These are phyloP conservation scores for Odontothrips loti DNA, from an alignment of 2,888 invertebrate genomes.

Conservation along the genomic window DNA sequence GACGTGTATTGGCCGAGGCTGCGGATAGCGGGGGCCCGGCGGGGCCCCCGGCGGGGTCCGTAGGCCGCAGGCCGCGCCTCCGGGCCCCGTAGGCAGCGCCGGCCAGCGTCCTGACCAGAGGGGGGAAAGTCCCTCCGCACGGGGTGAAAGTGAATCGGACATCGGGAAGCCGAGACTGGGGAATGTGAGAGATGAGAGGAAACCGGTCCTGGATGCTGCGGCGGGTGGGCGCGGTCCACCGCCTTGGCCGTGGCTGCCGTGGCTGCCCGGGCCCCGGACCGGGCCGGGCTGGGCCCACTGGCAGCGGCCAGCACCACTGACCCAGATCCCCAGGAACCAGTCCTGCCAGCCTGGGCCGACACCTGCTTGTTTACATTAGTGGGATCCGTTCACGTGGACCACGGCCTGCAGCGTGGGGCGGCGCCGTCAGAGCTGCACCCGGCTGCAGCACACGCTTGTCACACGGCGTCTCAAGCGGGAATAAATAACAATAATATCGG, in stretches of 20 bases:
- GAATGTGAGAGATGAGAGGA: conserved; percentile 24
- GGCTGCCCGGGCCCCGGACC: no score
- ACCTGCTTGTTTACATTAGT: background rate
- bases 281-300: background rate
- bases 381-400: background rate
- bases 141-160: conserved; percentile 25
- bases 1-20: background rate
- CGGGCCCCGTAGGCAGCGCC: background rate
- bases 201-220: conserved; percentile 19
- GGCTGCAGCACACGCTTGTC: no score
- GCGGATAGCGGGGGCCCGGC: background rate
- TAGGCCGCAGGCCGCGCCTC: no score
- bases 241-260: background rate
- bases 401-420: background rate
- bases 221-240: background rate
- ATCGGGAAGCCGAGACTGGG: conserved; percentile 7
- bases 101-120: background rate
- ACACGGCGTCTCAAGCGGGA: no score
- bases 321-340: background rate
- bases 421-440: no score
- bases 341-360: background rate
- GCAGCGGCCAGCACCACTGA: background rate
- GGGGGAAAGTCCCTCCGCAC: conserved; percentile 9
- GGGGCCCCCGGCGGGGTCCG: no score
- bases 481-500: no score